A percentile compares a stretch with the other conserved stretches of the same genome.
phyloP scores from a whole-genome alignment of 23 tunicate species.

The Halocynthia aurantium region DNA sequence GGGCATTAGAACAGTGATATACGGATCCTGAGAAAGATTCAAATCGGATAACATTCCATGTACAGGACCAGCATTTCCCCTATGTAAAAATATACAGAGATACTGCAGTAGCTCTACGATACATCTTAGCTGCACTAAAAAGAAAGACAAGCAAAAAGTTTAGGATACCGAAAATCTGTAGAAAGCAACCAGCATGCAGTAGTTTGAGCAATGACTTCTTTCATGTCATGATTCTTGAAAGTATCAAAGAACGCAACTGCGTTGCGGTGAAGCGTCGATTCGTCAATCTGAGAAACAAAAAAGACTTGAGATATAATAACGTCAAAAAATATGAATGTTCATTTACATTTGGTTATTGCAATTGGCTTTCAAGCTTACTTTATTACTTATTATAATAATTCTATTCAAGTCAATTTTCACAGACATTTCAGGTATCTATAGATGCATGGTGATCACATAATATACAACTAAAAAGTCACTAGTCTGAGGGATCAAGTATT shows the following conservation, averaged over 20 bases:
- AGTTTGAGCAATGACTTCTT: conserved; percentile 68
- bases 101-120: too few species aligned
- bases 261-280: conserved; percentile 9
- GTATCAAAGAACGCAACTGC: conserved; percentile 55
- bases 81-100: conserved; percentile 1
- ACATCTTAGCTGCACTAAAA: not conserved
- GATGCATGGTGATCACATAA: too few species aligned
- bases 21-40: conserved; percentile 46
- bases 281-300: not conserved
- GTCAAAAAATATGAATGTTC: too few species aligned
- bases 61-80: conserved; percentile 44
- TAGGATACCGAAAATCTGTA: conserved; percentile 50
- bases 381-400: too few species aligned
- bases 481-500: too few species aligned
- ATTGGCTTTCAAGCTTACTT: too few species aligned
- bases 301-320: too few species aligned
- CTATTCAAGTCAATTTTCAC: too few species aligned
- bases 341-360: too few species aligned
- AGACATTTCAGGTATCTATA: too few species aligned
- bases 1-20: conserved; percentile 61
- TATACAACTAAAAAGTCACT: too few species aligned
- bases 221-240: conserved; percentile 59
- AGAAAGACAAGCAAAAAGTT: not conserved
- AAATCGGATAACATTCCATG: conserved; percentile 61
- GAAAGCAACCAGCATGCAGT: conserved; percentile 88